phyloP scores from a whole-genome alignment of 1,140 invertebrate genomes.

The Drosophila arawakana region DNA sequence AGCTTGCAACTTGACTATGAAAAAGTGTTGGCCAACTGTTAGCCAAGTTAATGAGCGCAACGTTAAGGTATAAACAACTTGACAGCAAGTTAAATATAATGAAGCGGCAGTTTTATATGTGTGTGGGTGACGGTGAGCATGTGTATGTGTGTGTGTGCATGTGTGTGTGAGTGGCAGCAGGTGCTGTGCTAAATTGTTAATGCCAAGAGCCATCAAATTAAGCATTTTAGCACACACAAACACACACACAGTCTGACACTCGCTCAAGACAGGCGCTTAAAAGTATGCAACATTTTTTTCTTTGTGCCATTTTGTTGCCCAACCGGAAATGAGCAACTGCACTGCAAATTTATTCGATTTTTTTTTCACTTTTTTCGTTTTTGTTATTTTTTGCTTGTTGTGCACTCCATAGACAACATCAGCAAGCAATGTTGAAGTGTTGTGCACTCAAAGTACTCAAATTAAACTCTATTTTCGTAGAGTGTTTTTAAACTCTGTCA shows the following conservation, averaged over 20 bases:
- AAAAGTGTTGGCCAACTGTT: constrained; percentile 1
- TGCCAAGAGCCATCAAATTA: constrained; percentile 65
- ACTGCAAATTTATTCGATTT: constrained; percentile 17
- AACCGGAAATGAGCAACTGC: constrained; percentile 55
- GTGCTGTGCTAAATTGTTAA: constrained; percentile 65
- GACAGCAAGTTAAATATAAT: constrained; percentile 31
- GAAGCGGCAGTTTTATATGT: constrained; percentile 9
- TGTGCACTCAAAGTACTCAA: constrained; percentile 22
- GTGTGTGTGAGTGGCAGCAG: constrained; percentile 41
- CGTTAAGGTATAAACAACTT: constrained; percentile 15
- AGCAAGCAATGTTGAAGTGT: background rate
- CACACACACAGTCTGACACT: background rate
- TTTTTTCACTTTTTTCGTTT: background rate
- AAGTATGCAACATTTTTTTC: constrained; percentile 56
- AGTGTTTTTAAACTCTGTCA: too few relatives aligned
- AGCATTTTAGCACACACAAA: constrained; percentile 48
- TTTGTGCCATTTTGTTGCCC: background rate
- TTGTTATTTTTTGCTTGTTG: constrained; percentile 1
- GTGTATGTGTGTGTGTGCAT: constrained; percentile 11
- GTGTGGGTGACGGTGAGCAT: constrained; percentile 4
- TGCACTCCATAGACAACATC: background rate
- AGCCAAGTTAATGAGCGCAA: constrained; percentile 14
- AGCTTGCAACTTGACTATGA: background rate
- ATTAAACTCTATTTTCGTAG: constrained; percentile 20
- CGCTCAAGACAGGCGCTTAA: constrained; percentile 22